Base-by-base conservation (phyloP, 2,888 invertebrate species). In the Frankliniella fusca region DNA sequence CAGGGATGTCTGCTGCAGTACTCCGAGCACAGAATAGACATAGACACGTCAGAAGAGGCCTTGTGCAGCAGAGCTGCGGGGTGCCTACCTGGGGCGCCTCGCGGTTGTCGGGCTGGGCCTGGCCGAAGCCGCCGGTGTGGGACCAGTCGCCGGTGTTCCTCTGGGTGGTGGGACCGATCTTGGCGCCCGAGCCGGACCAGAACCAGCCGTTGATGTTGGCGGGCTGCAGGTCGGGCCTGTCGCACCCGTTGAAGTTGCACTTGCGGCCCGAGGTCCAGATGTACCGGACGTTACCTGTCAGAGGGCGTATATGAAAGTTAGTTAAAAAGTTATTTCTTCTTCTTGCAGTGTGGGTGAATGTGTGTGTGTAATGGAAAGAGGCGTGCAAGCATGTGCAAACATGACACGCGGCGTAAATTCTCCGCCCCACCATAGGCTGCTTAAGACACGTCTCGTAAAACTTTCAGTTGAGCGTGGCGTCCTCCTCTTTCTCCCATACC, bases 241-340 rank as follows among this genome's bases (percentile, higher is more conserved):
- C 94, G 88, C 95, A 97, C 76, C 96, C 96, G 84, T 95, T 95
- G 87, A 97, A 97, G 89, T 97, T 96, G 87, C 96, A 97, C 88
- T 96, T 96, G 84, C 96, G 93, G 1, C 96, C 96, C 15, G 95
- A 95, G 0, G 96, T 96, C 96, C 96, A 97, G 87, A 97, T 96
- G 89, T 93, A 97, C 82, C 88, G 88, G 76, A 90, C 88, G 84
- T 89, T 89, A 81, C 89, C 90, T 90, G 85, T 3, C 38, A 82
- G 65, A 27, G 81, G 10, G 8, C 0, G 70, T n/a, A n/a, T n/a
- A 27, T 27, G 38, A 38, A 38, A 38, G 38, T 38, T 38, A 3
- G 5, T 5, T 38, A 38, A 38, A 38, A 38, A 38, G 38, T 3
- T 38, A 38, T 38, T 38, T 38, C 2, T 38, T 38, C 2, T 38